Evolutionary conservation across 2,113 vertebrate genomes (phyloP).

Genomic region (Smithornis capensis): DNA sequence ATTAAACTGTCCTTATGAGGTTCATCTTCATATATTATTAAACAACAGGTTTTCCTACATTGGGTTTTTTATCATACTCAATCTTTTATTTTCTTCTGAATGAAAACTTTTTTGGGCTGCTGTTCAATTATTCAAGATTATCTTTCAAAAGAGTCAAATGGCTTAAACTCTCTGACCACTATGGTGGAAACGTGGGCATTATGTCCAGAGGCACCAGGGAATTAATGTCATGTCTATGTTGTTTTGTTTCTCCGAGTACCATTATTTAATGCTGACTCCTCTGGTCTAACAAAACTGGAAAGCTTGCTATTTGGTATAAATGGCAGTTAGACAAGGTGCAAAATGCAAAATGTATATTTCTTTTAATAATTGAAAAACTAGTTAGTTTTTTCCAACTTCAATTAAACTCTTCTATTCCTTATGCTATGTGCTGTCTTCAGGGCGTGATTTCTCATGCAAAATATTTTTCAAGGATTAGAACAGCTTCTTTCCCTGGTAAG

Average conservation of each 20-base stretch:
- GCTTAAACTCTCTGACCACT: not conserved
- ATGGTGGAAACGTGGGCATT: not conserved
- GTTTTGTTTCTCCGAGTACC: not conserved
- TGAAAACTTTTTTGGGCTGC: not conserved
- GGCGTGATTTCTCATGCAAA: not conserved
- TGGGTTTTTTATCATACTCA: not conserved
- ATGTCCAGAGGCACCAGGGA: not conserved
- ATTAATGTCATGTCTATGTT: not conserved
- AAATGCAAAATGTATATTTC: not conserved
- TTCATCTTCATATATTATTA: slow-evolving; percentile 17
- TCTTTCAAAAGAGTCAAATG: not conserved
- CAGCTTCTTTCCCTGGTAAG: not conserved
- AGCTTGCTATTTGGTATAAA: not conserved
- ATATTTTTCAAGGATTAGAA: slow-evolving; percentile 13
- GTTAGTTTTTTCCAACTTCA: not conserved
- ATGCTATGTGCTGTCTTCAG: not conserved
- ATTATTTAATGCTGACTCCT: not conserved
- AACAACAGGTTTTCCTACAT: not conserved
- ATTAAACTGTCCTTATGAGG: not conserved
- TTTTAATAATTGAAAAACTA: not conserved
- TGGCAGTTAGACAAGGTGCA: not conserved
- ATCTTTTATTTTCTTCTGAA: not conserved
- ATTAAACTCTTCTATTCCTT: not conserved
- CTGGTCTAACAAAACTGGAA: not conserved
- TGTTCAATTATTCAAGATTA: not conserved